A percentile compares a stretch with the other conserved stretches of the same genome.
Evolutionary conservation across 2,888 invertebrate species (phyloP).

Genomic region (Lasioglossum pauxillum): DNA sequence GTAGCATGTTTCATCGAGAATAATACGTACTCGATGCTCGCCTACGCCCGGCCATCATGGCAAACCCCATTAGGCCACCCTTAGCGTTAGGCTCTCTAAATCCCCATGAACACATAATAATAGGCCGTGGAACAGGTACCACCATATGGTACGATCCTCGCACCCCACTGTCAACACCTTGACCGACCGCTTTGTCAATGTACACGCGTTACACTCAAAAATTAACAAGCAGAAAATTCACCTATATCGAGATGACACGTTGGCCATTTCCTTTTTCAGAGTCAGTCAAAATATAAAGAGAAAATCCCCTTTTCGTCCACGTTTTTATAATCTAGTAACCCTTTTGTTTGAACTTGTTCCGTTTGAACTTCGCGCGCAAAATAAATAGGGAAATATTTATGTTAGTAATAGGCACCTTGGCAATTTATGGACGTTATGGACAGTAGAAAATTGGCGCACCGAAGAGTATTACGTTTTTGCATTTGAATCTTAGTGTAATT

Average conservation of each 20-base stretch:
- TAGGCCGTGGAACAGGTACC: conserved; percentile 81
- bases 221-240: conserved; percentile 82
- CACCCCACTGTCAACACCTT: conserved; percentile 75
- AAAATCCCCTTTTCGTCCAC: background rate
- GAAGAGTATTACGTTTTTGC: background rate
- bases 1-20: conserved; percentile 44
- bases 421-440: background rate
- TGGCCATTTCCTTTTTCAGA: conserved; percentile 74
- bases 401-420: background rate
- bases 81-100: conserved; percentile 78
- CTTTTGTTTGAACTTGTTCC: background rate
- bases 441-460: background rate
- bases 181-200: conserved; percentile 58
- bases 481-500: background rate
- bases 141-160: conserved; percentile 79
- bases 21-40: conserved; percentile 47
- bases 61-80: conserved; percentile 75
- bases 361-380: background rate
- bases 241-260: conserved; percentile 78
- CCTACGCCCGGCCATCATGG: conserved; percentile 63
- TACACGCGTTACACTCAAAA: conserved; percentile 73
- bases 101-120: conserved; percentile 81
- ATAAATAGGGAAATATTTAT: background rate
- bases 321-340: background rate
- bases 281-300: conserved; percentile 4